Conservation (phyloP, 2,888 invertebrate species). For the Eristalis pertinax region DNA sequence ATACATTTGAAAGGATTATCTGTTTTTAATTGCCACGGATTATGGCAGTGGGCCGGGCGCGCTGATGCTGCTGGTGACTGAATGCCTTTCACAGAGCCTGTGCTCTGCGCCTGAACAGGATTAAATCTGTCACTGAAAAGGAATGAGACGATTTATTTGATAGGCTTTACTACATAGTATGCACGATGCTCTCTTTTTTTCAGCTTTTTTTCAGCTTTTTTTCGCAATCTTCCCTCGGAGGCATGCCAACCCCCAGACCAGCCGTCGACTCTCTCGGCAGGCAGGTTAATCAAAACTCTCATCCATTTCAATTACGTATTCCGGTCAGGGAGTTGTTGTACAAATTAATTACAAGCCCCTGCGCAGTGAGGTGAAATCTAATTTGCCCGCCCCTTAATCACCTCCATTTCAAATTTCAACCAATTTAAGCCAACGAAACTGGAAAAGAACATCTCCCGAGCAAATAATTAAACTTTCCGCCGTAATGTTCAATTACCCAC, state of each 20-base stretch:
- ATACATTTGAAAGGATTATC: slow-evolving; percentile 65
- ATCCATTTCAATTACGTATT: slow-evolving; percentile 62
- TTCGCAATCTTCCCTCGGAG: neutral
- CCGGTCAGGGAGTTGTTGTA: slow-evolving; percentile 46
- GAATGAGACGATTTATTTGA: neutral
- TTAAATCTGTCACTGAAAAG: neutral
- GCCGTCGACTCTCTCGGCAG: neutral
- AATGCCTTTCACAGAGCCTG: neutral
- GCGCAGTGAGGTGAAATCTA: neutral
- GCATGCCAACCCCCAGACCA: neutral
- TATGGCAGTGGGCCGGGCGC: slow-evolving; percentile 33
- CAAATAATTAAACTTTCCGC: slow-evolving; percentile 36
- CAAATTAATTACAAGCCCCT: slow-evolving; percentile 52
- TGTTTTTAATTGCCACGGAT: slow-evolving; percentile 68
- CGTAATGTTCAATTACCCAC: slow-evolving; percentile 38
- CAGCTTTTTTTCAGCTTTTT: neutral
- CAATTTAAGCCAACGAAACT: neutral
- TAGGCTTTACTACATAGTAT: neutral
- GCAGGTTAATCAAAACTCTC: slow-evolving; percentile 58
- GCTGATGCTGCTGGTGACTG: slow-evolving; percentile 9
- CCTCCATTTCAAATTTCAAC: slow-evolving; percentile 38
- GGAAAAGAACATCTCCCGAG: slow-evolving; percentile 22
- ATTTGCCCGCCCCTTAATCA: slow-evolving; percentile 2
- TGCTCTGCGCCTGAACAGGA: neutral
- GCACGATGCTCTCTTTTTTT: neutral